Base-by-base conservation (phyloP, 2,888 invertebrate species). In the Plemyria rubiginata region DNA sequence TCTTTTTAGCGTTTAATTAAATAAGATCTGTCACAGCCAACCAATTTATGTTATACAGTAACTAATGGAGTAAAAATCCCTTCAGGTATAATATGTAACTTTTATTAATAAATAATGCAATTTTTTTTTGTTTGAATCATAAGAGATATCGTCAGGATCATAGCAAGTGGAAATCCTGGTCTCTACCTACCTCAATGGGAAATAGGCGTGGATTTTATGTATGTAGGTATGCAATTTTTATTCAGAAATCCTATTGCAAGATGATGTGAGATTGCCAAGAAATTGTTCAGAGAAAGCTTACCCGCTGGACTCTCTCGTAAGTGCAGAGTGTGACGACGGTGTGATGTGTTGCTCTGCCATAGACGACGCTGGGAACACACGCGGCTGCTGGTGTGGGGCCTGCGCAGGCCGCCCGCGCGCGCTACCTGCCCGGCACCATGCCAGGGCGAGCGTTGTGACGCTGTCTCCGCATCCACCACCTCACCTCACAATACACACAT, bases 271-370 rank as follows among this genome's bases (percentile, higher is more conserved):
- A 38, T 9, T 38, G 36, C 9, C 36, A 11, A 38, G 9, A 22
- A 1, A 22, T 45, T 45, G 43, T 46, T 22, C 22, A 16, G 15
- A 32, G 16, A 16, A 4, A 61, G 46, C 79, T 84, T 80, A 93
- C 93, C 93, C 85, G 88, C 86, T 93, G 93, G 93, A 93, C 92
- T 94, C 95, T 94, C 95, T 95, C 94, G 95, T 94, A 93, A 94
- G 94, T 94, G 94, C 94, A 94, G 95, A 94, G 94, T 94, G 94
- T 94, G 94, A 94, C 94, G 91, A 94, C 94, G 95, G 94, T 94
- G 94, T 94, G 94, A 94, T 95, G 95, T 95, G 96, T 96, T 96
- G 96, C 95, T 96, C 96, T 96, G 96, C 96, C 96, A 96, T 96
- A 97, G 96, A 96, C 96, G 95, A 95, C 95, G 95, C 96, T 96